A percentile compares a stretch with the other conserved stretches of the same genome.
Evolutionary conservation across 2,113 vertebrate genomes (phyloP).

Genomic region (Eira barbara): DNA sequence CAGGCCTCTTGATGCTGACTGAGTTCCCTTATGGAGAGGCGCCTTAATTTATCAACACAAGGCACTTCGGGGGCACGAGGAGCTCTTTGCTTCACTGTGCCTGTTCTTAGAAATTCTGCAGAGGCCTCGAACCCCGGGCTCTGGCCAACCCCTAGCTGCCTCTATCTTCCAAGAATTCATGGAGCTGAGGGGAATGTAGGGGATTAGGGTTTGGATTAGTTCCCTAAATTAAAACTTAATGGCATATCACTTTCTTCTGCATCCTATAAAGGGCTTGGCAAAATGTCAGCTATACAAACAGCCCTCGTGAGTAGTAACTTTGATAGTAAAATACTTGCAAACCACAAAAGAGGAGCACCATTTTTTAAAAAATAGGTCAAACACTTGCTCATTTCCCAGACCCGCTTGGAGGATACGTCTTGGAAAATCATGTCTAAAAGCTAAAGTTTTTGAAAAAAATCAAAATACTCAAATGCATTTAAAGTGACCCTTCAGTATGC

Average conservation of each 20-base stretch:
- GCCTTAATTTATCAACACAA: background rate
- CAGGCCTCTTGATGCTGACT: background rate
- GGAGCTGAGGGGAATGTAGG: background rate
- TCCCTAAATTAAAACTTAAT: background rate
- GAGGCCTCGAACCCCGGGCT: background rate
- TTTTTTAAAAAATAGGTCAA: background rate
- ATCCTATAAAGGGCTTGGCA: background rate
- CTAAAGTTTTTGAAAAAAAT: constrained; percentile 16
- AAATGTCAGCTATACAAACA: background rate
- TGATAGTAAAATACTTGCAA: constrained; percentile 33
- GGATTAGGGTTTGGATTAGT: background rate
- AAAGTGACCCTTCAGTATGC: constrained; percentile 48
- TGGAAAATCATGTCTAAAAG: constrained; percentile 37
- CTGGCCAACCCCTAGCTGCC: background rate
- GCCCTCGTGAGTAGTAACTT: background rate
- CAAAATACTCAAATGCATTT: constrained; percentile 44
- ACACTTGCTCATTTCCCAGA: constrained; percentile 34
- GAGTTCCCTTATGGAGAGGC: background rate
- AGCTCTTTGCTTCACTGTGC: background rate
- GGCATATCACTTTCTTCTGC: background rate
- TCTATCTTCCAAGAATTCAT: background rate
- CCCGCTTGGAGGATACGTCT: background rate
- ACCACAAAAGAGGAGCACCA: constrained; percentile 2
- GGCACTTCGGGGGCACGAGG: background rate
- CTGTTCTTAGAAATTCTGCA: background rate